These are phyloP conservation scores for Conus betulinus DNA, from an alignment of 1,140 invertebrate species.

Conservation along the genomic window DNA sequence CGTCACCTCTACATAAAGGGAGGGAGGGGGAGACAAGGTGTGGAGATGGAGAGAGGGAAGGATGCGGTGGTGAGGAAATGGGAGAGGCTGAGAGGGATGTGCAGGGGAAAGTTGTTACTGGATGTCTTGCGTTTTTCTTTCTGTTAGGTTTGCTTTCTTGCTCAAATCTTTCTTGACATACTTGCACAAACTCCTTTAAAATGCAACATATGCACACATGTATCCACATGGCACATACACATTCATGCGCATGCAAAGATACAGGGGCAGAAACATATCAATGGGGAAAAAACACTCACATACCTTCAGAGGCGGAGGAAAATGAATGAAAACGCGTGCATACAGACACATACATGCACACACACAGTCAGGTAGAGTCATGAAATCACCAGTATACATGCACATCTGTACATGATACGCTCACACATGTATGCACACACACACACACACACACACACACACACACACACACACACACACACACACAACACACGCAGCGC, in stretches of 20 bases:
- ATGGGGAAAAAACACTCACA: neutral
- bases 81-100: no score
- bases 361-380: neutral
- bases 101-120: neutral
- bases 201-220: neutral
- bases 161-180: neutral
- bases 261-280: conserved; percentile 27
- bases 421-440: neutral
- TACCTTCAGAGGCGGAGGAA: neutral
- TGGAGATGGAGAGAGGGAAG: neutral
- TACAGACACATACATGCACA: neutral
- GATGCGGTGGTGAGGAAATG: no score
- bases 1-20: conserved; percentile 75
- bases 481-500: no score
- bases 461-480: neutral
- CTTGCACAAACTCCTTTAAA: neutral
- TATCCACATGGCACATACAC: conserved; percentile 27
- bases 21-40: neutral
- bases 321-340: conserved; percentile 1
- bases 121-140: neutral
- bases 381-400: neutral
- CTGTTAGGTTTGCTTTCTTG: neutral
- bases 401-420: neutral
- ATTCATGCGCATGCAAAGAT: conserved; percentile 31
- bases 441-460: neutral